A percentile compares a stretch with the other conserved stretches of the same genome.
phyloP scores from a whole-genome alignment of 2,113 vertebrate genomes.

The Mus spicilegus region DNA sequence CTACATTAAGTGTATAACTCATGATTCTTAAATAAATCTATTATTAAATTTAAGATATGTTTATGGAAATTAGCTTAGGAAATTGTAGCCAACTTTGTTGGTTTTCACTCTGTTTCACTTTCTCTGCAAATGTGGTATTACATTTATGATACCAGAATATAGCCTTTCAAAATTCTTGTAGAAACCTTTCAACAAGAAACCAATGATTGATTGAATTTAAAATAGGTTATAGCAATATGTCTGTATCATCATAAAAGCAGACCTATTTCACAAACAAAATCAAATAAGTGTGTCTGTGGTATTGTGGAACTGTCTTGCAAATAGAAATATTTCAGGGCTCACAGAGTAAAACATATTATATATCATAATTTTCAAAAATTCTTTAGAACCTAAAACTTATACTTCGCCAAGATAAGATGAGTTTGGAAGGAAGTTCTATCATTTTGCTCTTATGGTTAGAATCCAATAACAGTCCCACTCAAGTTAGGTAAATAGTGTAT shows the following conservation, averaged over 20 bases:
- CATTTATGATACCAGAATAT: not conserved
- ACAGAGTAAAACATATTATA: not conserved
- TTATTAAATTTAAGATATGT: not conserved
- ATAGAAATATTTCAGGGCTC: not conserved
- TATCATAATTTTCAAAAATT: not conserved
- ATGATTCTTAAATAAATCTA: not conserved
- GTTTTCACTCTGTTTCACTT: not conserved
- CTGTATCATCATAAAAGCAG: slow-evolving; percentile 22
- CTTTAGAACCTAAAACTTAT: not conserved
- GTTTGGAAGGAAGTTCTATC: not conserved
- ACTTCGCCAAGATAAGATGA: not conserved
- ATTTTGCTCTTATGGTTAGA: not conserved
- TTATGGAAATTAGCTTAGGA: slow-evolving; percentile 11
- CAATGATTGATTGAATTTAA: slow-evolving; percentile 48
- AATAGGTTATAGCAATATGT: slow-evolving; percentile 36
- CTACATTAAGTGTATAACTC: not conserved
- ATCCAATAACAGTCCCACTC: not conserved
- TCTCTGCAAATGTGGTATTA: not conserved
- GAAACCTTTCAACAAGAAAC: slow-evolving; percentile 54
- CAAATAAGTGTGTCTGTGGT: not conserved
- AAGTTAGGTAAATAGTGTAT: not conserved
- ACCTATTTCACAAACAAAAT: slow-evolving; percentile 40
- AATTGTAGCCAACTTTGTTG: not conserved
- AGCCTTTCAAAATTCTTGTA: not conserved
- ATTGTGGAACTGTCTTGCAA: not conserved